Percentiles rank a stretch among this genome's conserved stretches.
phyloP scores from a whole-genome alignment of 2,888 invertebrate species.

The Ctena decussata region DNA sequence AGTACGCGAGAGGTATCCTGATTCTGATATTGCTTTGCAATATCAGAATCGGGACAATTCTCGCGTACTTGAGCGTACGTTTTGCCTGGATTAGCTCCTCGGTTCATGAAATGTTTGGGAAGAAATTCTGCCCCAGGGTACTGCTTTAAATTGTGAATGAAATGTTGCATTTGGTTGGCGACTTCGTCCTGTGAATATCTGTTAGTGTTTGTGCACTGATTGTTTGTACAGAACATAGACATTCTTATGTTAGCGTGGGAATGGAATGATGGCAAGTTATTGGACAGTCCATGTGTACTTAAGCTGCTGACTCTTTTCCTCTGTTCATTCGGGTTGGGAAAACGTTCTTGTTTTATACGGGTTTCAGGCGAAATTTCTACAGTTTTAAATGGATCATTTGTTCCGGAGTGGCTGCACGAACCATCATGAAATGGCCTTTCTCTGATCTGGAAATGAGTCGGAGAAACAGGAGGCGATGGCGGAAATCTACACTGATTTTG shows the following conservation, averaged over 20 bases:
- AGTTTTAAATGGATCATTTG: too few relatives aligned
- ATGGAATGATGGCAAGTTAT: neutral
- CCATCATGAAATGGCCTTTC: too few relatives aligned
- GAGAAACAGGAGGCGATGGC: conserved; percentile 72
- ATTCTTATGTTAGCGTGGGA: conserved; percentile 49
- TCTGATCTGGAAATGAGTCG: conserved; percentile 14
- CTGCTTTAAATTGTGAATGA: neutral
- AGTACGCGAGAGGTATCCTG: conserved; percentile 35
- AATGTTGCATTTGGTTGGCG: neutral
- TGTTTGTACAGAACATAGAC: conserved; percentile 27
- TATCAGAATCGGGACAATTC: too few relatives aligned
- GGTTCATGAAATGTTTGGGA: neutral
- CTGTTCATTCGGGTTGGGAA: neutral
- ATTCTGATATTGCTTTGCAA: conserved; percentile 20
- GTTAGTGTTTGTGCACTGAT: neutral
- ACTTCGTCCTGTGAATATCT: neutral
- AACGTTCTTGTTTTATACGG: neutral
- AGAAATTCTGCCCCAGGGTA: neutral
- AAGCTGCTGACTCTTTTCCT: neutral
- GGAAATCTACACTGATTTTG: conserved; percentile 57
- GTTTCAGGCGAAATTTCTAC: too few relatives aligned
- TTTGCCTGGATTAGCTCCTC: neutral
- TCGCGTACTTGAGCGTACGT: conserved; percentile 1
- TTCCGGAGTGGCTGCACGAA: too few relatives aligned
- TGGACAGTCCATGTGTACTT: neutral